Conservation (phyloP, 2,113 vertebrate genomes). For the Microcebus tavaratra region DNA sequence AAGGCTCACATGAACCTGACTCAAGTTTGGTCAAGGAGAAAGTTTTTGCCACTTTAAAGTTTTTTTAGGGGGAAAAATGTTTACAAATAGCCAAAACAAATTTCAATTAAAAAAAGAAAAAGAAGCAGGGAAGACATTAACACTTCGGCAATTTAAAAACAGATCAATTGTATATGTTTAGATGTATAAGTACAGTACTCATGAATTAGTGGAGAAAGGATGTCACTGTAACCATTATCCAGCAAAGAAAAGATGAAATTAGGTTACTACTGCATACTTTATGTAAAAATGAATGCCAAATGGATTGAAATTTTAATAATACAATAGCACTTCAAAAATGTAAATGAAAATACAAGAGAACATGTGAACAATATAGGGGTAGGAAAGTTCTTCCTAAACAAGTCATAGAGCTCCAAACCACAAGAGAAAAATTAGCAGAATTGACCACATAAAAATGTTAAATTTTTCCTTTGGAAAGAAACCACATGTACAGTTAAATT, state of each 20-base stretch:
- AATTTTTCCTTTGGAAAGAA: neutral
- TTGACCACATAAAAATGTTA: neutral
- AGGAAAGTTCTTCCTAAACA: neutral
- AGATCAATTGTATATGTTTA: neutral
- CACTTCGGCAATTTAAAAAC: neutral
- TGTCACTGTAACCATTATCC: neutral
- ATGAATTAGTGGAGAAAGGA: neutral
- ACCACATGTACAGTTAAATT: neutral
- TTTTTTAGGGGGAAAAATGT: neutral
- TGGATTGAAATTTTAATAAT: neutral
- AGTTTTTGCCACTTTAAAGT: neutral
- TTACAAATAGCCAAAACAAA: neutral
- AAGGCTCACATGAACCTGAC: neutral
- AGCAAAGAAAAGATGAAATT: neutral
- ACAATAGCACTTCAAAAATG: neutral
- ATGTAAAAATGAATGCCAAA: neutral
- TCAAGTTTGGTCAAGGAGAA: neutral
- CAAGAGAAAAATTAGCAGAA: neutral
- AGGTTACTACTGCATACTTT: neutral
- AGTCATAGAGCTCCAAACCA: neutral
- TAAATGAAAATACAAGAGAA: neutral
- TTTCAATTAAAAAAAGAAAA: neutral
- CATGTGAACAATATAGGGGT: neutral
- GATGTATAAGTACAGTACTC: neutral
- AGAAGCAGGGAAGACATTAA: neutral